phyloP scores from a whole-genome alignment of 2,888 invertebrate genomes.

The Esperia sulphurella region DNA sequence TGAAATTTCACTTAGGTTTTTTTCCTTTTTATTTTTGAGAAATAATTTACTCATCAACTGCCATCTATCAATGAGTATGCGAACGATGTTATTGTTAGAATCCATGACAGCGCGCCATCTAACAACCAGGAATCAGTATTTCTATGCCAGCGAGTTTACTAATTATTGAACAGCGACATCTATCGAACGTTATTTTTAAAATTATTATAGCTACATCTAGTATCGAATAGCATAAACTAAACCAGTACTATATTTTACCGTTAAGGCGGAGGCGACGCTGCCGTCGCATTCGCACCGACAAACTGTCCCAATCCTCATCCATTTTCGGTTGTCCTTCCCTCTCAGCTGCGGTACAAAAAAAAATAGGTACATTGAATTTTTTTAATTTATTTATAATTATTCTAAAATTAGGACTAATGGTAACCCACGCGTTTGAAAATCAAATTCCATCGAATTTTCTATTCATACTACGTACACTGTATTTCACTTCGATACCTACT shows the following conservation, averaged over 20 bases:
- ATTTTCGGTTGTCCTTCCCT: conserved; percentile 81
- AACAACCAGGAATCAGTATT: not conserved
- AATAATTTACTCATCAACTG: no score
- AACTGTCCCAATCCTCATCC: conserved; percentile 89
- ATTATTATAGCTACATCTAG: conserved; percentile 24
- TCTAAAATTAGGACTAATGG: no score
- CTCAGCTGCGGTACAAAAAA: conserved; percentile 49
- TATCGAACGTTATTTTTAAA: not conserved
- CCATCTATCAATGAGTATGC: conserved; percentile 10
- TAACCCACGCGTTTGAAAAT: no score
- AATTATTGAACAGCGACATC: conserved; percentile 9
- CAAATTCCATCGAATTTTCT: no score
- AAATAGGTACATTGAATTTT: no score
- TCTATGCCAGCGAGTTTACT: not conserved
- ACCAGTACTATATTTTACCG: conserved; percentile 48
- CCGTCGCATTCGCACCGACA: conserved; percentile 86
- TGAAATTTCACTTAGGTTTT: no score
- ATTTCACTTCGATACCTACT: no score
- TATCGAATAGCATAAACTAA: conserved; percentile 18
- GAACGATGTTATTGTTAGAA: not conserved
- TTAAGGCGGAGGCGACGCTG: conserved; percentile 74
- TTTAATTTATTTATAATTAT: no score
- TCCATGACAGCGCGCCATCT: conserved; percentile 11
- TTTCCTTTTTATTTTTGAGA: no score
- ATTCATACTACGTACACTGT: no score